Base-by-base conservation (phyloP, 1,140 invertebrate species). In the Monomorium pharaonis region DNA sequence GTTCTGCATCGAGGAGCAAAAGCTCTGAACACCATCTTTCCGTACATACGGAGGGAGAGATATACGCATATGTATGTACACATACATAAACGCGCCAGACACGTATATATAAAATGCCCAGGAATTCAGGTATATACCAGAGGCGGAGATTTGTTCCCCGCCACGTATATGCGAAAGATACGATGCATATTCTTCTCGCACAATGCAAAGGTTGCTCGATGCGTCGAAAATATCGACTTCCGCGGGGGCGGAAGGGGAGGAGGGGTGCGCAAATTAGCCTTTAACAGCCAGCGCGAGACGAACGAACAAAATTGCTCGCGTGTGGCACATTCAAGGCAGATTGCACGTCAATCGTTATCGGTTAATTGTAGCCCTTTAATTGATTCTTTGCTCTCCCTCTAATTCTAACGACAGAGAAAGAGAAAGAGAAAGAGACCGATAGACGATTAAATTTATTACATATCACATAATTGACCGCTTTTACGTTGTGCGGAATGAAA, bases 1-100 rank as follows among this genome's bases (percentile, higher is more conserved):
- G 77, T 85, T 88, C 86, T 84, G 80, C 78, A 87, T 87, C 63
- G 77, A 76, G 78, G 67, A 58, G 85, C 63, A 70, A 54, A 74
- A 58, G 37, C 51, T 81, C 76, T 60, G 51, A 81, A 80, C 84
- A 80, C 84, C 56, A 72, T 58, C 18, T 58, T 83, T 83, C 85
- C 69, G 76, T 69, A 51, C 27, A 72, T 72, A 54, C 51, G 33
- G 65, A n/a, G 37, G 37, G n/a, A 30, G 18, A 83, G 37, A 58
- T 86, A 62, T 70, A 72, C 63, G 49, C 62, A 47, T 14, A 77
- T 49, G 21, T 77, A 63, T 12, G 54, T 47, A 16, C 37, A 75
- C 21, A 56, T 70, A 81, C 54, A 69, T 70, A 70, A 14, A 33
- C 62, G 76, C 76, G 76, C 76, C n/a, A 83, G 78, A 58, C 76